Base-by-base conservation (phyloP, 2,888 invertebrate species). In the Oligia strigilis region DNA sequence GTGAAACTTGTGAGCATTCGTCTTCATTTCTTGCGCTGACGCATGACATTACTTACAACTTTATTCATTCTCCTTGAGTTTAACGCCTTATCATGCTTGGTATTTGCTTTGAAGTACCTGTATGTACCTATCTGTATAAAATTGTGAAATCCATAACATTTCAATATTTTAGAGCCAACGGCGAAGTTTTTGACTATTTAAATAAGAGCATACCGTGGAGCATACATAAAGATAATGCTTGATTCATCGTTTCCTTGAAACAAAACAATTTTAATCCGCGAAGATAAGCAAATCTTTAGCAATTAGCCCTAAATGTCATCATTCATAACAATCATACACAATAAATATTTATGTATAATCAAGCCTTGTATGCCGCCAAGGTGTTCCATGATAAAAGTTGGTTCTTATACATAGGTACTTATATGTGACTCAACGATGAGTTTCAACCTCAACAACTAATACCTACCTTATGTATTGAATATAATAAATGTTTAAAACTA, bases 21-120 rank as follows among this genome's bases (percentile, higher is more conserved):
- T 91, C 91, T 92, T 90, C 90, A 89, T 90, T 91, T 91, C 91
- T 91, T 92, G 92, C 90, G 89, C 90, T 93, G 92, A 92, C 94
- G 94, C 92, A 92, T 91, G 81, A 87, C 89, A 91, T 88, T 92
- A 92, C 90, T 87, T 82, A 90, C 88, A 88, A 88, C 87, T 93
- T 92, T 91, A 90, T 92, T 94, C 93, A 94, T 94, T 92, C 90
- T 91, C 92, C 91, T 91, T 92, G 90, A 92, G 90, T 91, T 90
- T 92, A 87, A 93, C 90, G 91, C 90, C 92, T 95, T 95, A 95
- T 95, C 95, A 93, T 83, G 88, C 86, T 86, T 82, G 82, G 85
- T 80, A 77, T 82, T 83, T 81, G 77, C 81, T 76, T 75, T 82
- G 52, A 78, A 80, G 75, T 40, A 40, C 40, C 40, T 40, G 40